Evolutionary conservation across 2,113 vertebrate species (phyloP), one percentile per base, ranked within the genome.

Genomic region (Chaetodon auriga): DNA sequence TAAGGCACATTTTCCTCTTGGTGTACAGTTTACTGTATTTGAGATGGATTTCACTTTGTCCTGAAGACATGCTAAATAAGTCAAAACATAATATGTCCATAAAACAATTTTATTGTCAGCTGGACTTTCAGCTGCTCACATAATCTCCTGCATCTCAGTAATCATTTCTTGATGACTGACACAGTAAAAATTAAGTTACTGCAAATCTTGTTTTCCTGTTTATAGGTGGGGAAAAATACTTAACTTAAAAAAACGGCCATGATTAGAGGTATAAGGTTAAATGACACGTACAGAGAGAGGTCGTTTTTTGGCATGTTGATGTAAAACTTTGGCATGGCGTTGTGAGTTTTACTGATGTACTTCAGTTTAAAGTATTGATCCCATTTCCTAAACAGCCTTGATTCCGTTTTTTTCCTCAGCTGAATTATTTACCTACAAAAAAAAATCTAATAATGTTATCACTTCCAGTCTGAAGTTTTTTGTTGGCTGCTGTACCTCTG

Each of bases 81-180:
- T n/a, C 3, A n/a, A 19, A 30, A 23, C 25, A 49, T 4, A 36
- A 38, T 21, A 8, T 73, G 18, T 12, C 41, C 30, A 77, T 60
- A 65, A 43, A 51, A 30, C 53, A 6, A 35, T 61, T 35, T 60
- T 60, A 79, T 25, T 84, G 68, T 60, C 38, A 14, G 0, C 23
- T 30, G 48, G 13, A 12, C 48, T 46, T 68, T 74, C 6, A 73
- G 16, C 25, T 53, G 35, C 1, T 63, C 43, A n/a, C 30, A n/a
- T 63, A 25, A 55, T 58, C 43, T 36, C 43, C 25, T 46, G 3
- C 2, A 43, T 53, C 5, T 75, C 36, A 54, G 25, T 30, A 19
- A 8, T 23, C 19, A 23, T 38, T 7, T 2, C 43, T 7, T 7
- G 8, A 46, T 5, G 51, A 16, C 10, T 36, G 25, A 58, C 46